phyloP scores from a whole-genome alignment of 2,113 vertebrate species.

The Columbina picui region DNA sequence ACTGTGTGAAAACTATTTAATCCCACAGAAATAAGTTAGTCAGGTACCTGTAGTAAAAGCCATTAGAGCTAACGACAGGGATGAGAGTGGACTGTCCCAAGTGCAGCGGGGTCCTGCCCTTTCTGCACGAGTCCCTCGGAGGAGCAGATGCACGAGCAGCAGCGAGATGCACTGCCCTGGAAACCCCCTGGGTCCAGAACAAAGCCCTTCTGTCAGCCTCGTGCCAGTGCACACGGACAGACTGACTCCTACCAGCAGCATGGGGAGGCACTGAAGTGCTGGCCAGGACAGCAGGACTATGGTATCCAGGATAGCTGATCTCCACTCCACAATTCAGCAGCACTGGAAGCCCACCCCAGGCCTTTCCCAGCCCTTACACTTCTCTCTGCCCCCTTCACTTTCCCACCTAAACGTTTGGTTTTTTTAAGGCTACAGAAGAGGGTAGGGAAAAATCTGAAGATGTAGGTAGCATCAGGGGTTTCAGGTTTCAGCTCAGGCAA shows the following conservation, averaged over 20 bases:
- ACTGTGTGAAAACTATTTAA: not conserved
- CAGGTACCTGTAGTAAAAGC: not conserved
- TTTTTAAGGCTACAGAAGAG: not conserved
- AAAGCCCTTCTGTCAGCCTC: not conserved
- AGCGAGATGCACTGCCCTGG: fast-evolving
- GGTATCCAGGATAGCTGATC: not conserved
- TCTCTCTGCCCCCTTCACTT: not conserved
- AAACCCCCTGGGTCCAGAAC: not conserved
- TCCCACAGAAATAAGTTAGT: not conserved
- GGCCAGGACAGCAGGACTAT: fast-evolving
- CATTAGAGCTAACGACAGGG: not conserved
- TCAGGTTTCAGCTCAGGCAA: not conserved
- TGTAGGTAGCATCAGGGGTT: not conserved
- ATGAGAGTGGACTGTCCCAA: fast-evolving
- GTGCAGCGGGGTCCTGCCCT: not conserved
- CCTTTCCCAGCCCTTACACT: not conserved
- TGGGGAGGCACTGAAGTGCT: not conserved
- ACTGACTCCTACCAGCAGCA: not conserved
- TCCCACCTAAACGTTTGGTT: not conserved
- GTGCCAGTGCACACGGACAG: fast-evolving
- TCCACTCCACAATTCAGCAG: not conserved
- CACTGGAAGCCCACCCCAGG: not conserved
- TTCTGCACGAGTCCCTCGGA: not conserved
- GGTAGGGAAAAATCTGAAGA: not conserved
- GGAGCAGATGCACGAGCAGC: fast-evolving